A percentile compares a stretch with the other conserved stretches of the same genome.
Conservation (phyloP, 2,797 vertebrate genomes). For the Heteromormyrus szaboi region DNA sequence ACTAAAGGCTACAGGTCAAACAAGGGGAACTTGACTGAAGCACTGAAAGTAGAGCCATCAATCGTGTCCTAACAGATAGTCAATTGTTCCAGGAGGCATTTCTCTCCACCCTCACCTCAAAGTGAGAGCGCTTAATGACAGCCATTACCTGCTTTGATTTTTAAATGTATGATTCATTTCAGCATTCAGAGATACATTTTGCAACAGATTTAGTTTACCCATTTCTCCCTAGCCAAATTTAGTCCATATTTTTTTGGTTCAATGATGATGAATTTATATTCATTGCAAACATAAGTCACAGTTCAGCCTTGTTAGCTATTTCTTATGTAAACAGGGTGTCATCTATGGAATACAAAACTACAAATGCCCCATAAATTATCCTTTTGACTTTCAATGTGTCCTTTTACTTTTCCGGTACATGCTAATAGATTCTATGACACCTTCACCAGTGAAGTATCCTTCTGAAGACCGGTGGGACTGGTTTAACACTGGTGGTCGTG, state of each 20-base stretch:
- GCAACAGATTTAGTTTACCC: not conserved
- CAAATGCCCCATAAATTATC: not conserved
- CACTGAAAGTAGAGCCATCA: slow-evolving; percentile 8
- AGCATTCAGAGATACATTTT: not conserved
- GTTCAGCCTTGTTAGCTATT: not conserved
- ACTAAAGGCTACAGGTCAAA: not conserved
- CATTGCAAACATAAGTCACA: not conserved
- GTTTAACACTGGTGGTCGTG: not conserved
- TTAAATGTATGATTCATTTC: slow-evolving; percentile 4
- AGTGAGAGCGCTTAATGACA: slow-evolving; percentile 6
- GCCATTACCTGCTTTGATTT: not conserved
- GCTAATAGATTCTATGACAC: not conserved
- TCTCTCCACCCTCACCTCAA: not conserved
- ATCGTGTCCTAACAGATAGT: not conserved
- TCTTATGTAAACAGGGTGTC: not conserved
- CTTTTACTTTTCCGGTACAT: not conserved
- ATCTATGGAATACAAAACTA: not conserved
- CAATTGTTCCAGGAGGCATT: not conserved
- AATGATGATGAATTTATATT: not conserved
- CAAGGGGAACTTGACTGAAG: slow-evolving; percentile 15
- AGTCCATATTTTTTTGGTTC: not conserved
- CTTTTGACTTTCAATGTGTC: not conserved
- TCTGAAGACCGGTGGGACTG: not conserved
- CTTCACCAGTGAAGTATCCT: not conserved
- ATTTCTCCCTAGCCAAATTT: not conserved